Evolutionary conservation across 1,140 invertebrate species (phyloP).

Genomic region (Leptopilina clavipes): DNA sequence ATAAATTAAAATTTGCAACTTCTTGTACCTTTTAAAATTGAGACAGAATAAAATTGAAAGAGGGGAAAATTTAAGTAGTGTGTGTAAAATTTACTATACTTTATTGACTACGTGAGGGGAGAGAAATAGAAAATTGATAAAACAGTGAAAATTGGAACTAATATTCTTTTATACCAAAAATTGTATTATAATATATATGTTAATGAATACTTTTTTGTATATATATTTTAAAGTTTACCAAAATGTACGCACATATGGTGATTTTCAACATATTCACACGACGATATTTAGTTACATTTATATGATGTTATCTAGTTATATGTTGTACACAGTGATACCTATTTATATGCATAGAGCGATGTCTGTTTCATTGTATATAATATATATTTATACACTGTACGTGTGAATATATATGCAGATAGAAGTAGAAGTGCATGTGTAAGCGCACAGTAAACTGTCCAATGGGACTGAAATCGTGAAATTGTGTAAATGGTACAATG

Average conservation of each 20-base stretch:
- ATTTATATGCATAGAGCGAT: slow-evolving; percentile 19
- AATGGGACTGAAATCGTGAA: slow-evolving; percentile 64
- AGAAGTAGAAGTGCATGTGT: slow-evolving; percentile 4
- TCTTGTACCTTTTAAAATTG: too few relatives aligned
- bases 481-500: slow-evolving; percentile 72
- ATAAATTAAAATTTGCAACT: too few relatives aligned
- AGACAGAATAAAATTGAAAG: too few relatives aligned
- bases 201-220: too few relatives aligned
- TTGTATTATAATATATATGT: too few relatives aligned
- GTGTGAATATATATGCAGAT: slow-evolving; percentile 13
- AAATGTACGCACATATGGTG: neutral
- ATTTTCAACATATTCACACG: neutral
- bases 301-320: slow-evolving; percentile 20
- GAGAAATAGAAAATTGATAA: too few relatives aligned
- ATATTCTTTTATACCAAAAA: too few relatives aligned
- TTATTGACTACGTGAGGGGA: too few relatives aligned
- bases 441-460: neutral
- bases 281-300: slow-evolving; percentile 10
- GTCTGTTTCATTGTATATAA: slow-evolving; percentile 14
- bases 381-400: slow-evolving; percentile 20
- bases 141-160: too few relatives aligned
- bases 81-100: too few relatives aligned
- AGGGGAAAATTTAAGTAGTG: too few relatives aligned
- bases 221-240: neutral
- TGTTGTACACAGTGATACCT: slow-evolving; percentile 9